Conservation (phyloP, 2,888 invertebrate species). For the Crepidodera aurea region DNA sequence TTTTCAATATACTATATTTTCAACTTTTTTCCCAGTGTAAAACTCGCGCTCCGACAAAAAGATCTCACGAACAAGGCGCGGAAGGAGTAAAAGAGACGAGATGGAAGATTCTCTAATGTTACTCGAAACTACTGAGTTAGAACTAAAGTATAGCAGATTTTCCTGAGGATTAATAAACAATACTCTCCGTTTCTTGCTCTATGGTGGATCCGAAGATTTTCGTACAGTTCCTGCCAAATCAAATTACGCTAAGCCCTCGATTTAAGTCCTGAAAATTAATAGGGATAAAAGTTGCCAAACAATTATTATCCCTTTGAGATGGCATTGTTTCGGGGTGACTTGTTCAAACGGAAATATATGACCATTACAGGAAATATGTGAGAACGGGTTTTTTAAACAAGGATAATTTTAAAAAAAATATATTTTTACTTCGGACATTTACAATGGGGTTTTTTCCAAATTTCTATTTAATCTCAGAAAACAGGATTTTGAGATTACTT, state of each 20-base stretch:
- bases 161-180: conserved; percentile 47
- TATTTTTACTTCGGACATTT: no score
- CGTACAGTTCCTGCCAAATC: conserved; percentile 42
- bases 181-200: conserved; percentile 41
- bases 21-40: neutral
- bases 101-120: conserved; percentile 37
- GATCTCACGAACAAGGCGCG: neutral
- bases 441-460: no score
- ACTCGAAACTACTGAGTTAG: conserved; percentile 45
- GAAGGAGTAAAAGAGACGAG: conserved; percentile 21
- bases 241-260: conserved; percentile 40
- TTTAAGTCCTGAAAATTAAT: conserved; percentile 43
- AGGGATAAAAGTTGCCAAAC: conserved; percentile 43
- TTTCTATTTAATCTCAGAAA: no score
- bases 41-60: neutral
- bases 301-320: conserved; percentile 34
- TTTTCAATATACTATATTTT: no score
- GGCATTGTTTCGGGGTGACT: conserved; percentile 10
- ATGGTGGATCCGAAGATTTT: conserved; percentile 39
- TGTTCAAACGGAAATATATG: conserved; percentile 13
- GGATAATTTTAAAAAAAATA: no score
- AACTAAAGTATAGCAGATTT: conserved; percentile 47
- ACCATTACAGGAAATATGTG: neutral
- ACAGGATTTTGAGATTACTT: no score
- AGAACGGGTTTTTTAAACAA: no score